These are phyloP conservation scores for Lithophane ornitopus DNA, from an alignment of 2,888 invertebrate genomes.

Conservation along the genomic window DNA sequence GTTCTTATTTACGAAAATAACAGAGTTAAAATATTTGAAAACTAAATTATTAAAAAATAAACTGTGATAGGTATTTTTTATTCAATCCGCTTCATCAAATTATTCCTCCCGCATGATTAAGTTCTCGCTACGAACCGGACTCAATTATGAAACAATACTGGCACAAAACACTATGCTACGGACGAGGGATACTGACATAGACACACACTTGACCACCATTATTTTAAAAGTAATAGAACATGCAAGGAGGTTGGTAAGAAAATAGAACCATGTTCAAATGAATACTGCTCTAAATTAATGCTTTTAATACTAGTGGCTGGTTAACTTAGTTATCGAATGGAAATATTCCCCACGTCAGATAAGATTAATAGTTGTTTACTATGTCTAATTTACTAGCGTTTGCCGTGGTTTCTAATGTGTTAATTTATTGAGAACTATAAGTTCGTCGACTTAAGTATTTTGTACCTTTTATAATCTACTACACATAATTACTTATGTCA, in stretches of 20 bases:
- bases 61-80: neutral
- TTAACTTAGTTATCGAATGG: constrained; percentile 57
- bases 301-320: constrained; percentile 19
- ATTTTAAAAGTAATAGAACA: neutral
- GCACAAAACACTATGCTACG: constrained; percentile 7
- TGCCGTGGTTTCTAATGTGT: constrained; percentile 17
- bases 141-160: constrained; percentile 30
- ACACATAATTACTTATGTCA: neutral
- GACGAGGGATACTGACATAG: constrained; percentile 6
- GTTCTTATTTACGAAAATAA: neutral
- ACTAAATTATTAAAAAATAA: neutral
- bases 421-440: neutral
- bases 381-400: constrained; percentile 24
- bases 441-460: neutral
- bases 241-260: constrained; percentile 14
- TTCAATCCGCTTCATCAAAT: neutral
- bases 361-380: constrained; percentile 63
- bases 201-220: neutral
- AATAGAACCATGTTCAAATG: constrained; percentile 15
- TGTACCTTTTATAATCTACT: neutral
- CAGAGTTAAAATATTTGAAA: neutral
- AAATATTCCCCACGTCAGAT: constrained; percentile 64
- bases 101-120: constrained; percentile 14
- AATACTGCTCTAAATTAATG: constrained; percentile 29
- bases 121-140: constrained; percentile 7